These are phyloP conservation scores for Onychomys torridus DNA, from an alignment of 2,797 vertebrate genomes.

Conservation along the genomic window DNA sequence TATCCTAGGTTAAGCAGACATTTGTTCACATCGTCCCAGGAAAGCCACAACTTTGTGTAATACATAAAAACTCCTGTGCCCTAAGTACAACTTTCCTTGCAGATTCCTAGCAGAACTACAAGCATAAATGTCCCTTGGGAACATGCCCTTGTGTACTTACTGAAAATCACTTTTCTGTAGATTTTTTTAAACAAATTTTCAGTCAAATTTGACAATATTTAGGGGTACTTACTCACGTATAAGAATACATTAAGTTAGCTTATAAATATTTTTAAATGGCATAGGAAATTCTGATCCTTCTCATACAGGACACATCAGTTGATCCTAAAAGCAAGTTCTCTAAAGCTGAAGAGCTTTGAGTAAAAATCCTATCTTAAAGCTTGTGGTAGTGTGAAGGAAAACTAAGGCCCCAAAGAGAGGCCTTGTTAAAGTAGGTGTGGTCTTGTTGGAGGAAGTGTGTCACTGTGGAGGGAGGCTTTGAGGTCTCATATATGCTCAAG, in stretches of 20 bases:
- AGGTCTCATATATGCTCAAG: too few species aligned
- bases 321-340: neutral
- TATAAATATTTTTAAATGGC: too few species aligned
- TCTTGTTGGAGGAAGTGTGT: too few species aligned
- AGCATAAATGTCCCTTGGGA: too few species aligned
- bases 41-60: neutral
- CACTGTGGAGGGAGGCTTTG: too few species aligned
- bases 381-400: too few species aligned
- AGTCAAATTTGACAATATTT: neutral
- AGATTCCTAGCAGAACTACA: too few species aligned
- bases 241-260: neutral
- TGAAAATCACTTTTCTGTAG: neutral
- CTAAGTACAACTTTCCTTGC: neutral
- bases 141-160: neutral
- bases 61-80: too few species aligned
- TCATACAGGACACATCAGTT: neutral
- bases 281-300: neutral
- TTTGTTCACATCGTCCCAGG: neutral
- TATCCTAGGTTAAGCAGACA: neutral
- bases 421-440: too few species aligned
- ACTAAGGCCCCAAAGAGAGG: too few species aligned
- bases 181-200: neutral
- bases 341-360: neutral
- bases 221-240: neutral
- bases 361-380: neutral